Base-by-base conservation (phyloP, 2,888 invertebrate genomes). In the Axea sp. region DNA sequence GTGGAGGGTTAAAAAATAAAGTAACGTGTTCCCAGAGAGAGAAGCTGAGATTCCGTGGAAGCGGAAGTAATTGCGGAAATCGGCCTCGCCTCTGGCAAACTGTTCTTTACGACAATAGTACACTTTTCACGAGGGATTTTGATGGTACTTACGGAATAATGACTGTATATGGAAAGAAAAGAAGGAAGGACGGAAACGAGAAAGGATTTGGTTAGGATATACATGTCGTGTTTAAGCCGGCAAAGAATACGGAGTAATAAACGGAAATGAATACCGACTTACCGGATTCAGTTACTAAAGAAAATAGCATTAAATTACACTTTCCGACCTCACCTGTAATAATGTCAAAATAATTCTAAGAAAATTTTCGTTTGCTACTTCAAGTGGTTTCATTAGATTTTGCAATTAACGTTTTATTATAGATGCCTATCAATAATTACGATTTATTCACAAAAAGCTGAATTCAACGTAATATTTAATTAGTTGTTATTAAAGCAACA, bases 31-130 rank as follows among this genome's bases (percentile, higher is more conserved):
- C 7, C 41, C 33, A 55, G 45, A 76, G 64, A 75, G n/a, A n/a
- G n/a, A n/a, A n/a, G n/a, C n/a, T n/a, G 78, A 73, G 73, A 69
- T 78, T 77, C 69, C 59, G 72, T 75, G 76, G 72, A 75, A 77
- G 78, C 80, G 76, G 77, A 83, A 80, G 79, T 83, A 81, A 82
- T 83, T 78, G 79, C 75, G 79, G 76, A 81, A 82, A 81, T 78
- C 78, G 78, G 75, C 78, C 77, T 77, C 75, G 65, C 75, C 39
- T 60, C 30, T 17, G 22, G 49, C 51, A 59, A 73, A 75, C 59
- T 76, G 62, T 76, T 64, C 75, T 80, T 80, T 77, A 77, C 73
- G 67, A 71, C 75, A 77, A 76, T 76, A 62, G 76, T 78, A 75
- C 64, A 76, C 73, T 67, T 71, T 73, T 72, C 75, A 76, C 60